Percentiles rank a stretch among this genome's conserved stretches.
Conservation (phyloP, 2,113 vertebrate genomes). For the Marcusenius ussheri region DNA sequence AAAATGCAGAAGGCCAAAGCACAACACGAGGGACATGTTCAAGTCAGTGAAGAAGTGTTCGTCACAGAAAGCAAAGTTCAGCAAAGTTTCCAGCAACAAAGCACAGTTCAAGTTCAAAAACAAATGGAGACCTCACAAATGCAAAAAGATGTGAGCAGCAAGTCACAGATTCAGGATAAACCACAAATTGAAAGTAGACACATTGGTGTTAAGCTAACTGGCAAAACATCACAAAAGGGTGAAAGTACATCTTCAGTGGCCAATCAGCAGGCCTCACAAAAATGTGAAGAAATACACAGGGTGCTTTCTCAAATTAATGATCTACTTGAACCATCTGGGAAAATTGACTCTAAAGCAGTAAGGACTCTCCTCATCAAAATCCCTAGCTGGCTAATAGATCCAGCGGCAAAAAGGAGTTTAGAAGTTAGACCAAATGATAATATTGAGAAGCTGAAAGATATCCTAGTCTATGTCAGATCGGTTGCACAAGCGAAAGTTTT, state of each 20-base stretch:
- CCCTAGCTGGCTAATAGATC: slow-evolving; percentile 67
- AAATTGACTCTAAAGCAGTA: slow-evolving; percentile 60
- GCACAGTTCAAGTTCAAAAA: slow-evolving; percentile 42
- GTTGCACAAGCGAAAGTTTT: slow-evolving; percentile 60
- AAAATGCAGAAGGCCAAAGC: slow-evolving; percentile 48
- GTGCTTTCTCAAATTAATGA: slow-evolving; percentile 67
- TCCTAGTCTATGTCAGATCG: slow-evolving; percentile 61
- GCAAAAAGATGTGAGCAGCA: slow-evolving; percentile 33
- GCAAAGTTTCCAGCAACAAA: slow-evolving; percentile 45
- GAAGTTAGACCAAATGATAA: slow-evolving; percentile 53
- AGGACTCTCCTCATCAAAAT: slow-evolving; percentile 60
- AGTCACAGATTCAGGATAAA: slow-evolving; percentile 35
- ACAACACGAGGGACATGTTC: slow-evolving; percentile 42
- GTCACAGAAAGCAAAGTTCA: slow-evolving; percentile 47
- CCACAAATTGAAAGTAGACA: slow-evolving; percentile 38
- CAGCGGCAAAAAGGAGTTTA: slow-evolving; percentile 60
- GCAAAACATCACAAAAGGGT: slow-evolving; percentile 28
- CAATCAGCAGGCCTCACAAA: slow-evolving; percentile 58
- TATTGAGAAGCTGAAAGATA: slow-evolving; percentile 70
- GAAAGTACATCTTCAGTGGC: slow-evolving; percentile 46
- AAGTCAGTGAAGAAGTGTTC: slow-evolving; percentile 45
- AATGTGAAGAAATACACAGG: slow-evolving; percentile 61
- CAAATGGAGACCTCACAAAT: slow-evolving; percentile 36
- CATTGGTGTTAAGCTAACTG: slow-evolving; percentile 18
- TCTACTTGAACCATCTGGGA: slow-evolving; percentile 61